Base-by-base conservation (phyloP, 2,797 vertebrate species). In the Antennarius maculatus region DNA sequence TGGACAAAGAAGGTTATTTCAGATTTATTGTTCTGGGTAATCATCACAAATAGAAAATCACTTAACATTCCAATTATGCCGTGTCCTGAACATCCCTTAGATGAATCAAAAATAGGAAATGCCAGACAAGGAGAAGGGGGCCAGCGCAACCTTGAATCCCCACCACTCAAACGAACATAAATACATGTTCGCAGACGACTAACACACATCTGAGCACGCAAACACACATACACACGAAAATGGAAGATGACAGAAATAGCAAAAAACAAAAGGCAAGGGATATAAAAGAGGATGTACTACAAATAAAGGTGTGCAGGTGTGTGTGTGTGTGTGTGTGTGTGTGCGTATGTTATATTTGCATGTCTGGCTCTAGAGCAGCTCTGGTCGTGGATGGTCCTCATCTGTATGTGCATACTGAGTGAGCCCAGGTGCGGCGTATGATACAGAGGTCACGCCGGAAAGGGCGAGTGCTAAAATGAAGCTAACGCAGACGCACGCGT, bases 341-440 rank as follows among this genome's bases (percentile, higher is more conserved):
- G 71, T 61, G 72, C 73, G 80, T 63, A 70, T 72, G 78, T 45
- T 89, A 89, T 86, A 91, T 93, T 92, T 93, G 91, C 91, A 92
- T 92, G 89, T 80, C 79, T 83, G 82, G 87, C 85, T 91, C 80
- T 79, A 75, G 60, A 83, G 81, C 79, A 88, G 84, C 81, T 80
- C 82, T 88, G 88, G 84, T 88, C 84, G 81, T 88, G 85, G 85
- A 88, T 90, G 81, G 80, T 79, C 77, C 89, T 89, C 83, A 90
- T 91, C 91, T 90, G 84, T 92, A 92, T 94, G 93, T 93, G 92
- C 92, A 94, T 93, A 94, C 80, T 91, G 90, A 94, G 89, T 90
- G 89, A 91, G 91, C 85, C 88, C 94, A 92, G 94, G 92, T 93
- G 92, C 88, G 87, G 88, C 81, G 77, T 82, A 77, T 87, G 88